A percentile compares a stretch with the other conserved stretches of the same genome.
These are phyloP conservation scores for Ciconia boyciana DNA, from an alignment of 2,113 vertebrate species.

Conservation along the genomic window DNA sequence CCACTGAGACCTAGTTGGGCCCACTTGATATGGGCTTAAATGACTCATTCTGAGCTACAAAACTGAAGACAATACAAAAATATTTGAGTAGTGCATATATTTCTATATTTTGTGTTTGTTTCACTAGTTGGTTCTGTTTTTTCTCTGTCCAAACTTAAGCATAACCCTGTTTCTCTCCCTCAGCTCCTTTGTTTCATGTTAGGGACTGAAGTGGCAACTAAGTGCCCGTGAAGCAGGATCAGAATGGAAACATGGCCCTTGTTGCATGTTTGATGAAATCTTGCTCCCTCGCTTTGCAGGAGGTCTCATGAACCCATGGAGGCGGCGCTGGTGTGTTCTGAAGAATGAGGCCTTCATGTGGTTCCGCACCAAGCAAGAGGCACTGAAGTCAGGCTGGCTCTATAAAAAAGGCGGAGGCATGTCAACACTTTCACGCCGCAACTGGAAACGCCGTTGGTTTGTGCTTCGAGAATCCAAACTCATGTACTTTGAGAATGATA, in stretches of 20 bases:
- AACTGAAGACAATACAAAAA: not conserved
- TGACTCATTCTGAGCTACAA: not conserved
- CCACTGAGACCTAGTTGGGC: not conserved
- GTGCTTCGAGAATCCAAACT: conserved; percentile 88
- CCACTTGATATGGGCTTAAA: not conserved
- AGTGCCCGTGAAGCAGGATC: not conserved
- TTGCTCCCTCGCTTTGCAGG: conserved; percentile 54
- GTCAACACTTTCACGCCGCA: conserved; percentile 88
- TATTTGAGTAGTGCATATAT: not conserved
- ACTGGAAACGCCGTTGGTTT: conserved; percentile 96
- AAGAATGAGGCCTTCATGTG: conserved; percentile 93
- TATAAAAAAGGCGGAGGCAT: conserved; percentile 92
- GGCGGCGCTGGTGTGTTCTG: conserved; percentile 88
- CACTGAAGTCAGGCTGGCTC: conserved; percentile 89
- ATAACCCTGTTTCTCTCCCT: not conserved
- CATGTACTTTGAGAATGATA: conserved; percentile 93
- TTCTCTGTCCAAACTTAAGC: not conserved
- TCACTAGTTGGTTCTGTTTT: not conserved
- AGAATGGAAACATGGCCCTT: accelerated
- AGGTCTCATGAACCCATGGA: conserved; percentile 90
- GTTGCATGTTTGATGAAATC: not conserved
- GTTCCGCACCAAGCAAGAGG: conserved; percentile 90
- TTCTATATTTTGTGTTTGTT: not conserved
- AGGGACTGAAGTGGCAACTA: not conserved
- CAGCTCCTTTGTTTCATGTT: not conserved